Conservation (phyloP, 2,113 vertebrate species). For the Mirza zaza region DNA sequence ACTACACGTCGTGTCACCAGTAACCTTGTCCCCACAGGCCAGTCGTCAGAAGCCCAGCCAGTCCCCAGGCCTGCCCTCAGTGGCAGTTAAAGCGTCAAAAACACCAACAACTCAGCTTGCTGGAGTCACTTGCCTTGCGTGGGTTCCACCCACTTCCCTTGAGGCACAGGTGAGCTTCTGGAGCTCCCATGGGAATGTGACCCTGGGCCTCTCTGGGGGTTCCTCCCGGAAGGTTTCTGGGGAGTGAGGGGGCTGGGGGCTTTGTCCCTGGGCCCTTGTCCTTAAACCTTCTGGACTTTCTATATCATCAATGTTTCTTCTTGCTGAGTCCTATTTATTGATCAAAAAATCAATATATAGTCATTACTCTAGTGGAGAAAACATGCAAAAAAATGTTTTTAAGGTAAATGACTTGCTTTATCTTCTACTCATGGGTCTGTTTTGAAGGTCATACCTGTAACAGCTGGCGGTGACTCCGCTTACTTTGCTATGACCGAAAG, state of each 20-base stretch:
- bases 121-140: fast-evolving
- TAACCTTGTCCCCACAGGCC: too few species aligned
- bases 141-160: fast-evolving
- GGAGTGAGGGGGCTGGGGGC: fast-evolving
- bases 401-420: not conserved
- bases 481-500: fast-evolving
- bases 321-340: not conserved
- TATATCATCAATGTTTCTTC: not conserved
- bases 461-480: fast-evolving
- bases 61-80: not conserved
- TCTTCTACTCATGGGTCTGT: fast-evolving
- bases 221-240: too few species aligned
- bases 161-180: not conserved
- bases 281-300: not conserved
- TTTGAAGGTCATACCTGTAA: not conserved
- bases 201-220: fast-evolving
- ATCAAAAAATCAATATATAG: not conserved
- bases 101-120: fast-evolving
- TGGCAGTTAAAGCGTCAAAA: fast-evolving
- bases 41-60: not conserved
- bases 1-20: too few species aligned
- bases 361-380: not conserved
- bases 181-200: fast-evolving
- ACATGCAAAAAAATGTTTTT: not conserved
- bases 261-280: fast-evolving